phyloP scores from a whole-genome alignment of 2,797 vertebrate genomes.

The Knipowitschia caucasica region DNA sequence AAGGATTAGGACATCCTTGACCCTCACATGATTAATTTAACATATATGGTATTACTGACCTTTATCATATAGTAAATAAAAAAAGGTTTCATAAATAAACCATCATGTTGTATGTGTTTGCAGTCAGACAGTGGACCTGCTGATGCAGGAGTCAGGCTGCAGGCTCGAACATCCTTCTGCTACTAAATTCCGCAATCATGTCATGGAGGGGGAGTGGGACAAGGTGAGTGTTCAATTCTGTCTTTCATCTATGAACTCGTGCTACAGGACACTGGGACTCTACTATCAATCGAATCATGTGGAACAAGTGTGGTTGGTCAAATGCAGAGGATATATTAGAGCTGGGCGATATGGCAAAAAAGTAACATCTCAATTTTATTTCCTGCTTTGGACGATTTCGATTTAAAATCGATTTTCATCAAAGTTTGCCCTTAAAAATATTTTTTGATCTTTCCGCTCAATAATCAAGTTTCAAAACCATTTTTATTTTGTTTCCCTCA shows the following conservation, averaged over 20 bases:
- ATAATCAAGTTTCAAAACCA: too few relatives aligned
- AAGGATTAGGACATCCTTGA: slow-evolving; percentile 9
- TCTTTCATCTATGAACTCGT: slow-evolving; percentile 2
- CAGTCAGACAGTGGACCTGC: slow-evolving; percentile 99
- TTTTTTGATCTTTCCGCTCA: too few relatives aligned
- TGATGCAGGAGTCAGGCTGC: slow-evolving; percentile 99
- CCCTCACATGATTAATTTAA: background rate
- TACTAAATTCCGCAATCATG: slow-evolving; percentile 99
- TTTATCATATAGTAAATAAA: too few relatives aligned
- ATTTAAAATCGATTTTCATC: too few relatives aligned
- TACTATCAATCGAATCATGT: background rate
- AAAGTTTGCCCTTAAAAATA: too few relatives aligned
- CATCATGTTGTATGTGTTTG: slow-evolving; percentile 34
- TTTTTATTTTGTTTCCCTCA: too few relatives aligned
- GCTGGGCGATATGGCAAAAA: too few relatives aligned
- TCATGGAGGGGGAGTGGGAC: slow-evolving; percentile 99
- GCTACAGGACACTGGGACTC: background rate
- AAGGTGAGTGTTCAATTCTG: slow-evolving; percentile 80
- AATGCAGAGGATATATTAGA: background rate
- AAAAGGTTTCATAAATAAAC: too few relatives aligned
- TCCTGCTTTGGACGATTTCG: too few relatives aligned
- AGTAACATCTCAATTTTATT: too few relatives aligned
- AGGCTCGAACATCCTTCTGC: slow-evolving; percentile 98
- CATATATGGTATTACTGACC: background rate
- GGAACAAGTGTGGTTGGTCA: background rate